Base-by-base conservation (phyloP, 2,888 invertebrate genomes). In the Odontothrips loti region DNA sequence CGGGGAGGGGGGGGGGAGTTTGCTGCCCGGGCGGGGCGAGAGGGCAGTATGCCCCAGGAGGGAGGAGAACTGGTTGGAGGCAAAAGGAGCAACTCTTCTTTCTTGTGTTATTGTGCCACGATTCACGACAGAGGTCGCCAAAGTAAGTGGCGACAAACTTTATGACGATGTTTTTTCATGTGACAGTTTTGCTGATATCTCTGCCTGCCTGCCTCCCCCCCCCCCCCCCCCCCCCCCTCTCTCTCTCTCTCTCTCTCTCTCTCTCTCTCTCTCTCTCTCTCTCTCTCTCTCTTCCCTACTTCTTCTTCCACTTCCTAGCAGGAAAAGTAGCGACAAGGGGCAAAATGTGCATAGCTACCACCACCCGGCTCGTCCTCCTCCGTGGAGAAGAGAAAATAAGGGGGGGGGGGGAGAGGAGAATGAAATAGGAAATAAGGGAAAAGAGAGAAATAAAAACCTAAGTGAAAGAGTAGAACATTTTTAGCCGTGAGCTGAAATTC, bases 151-250 rank as follows among this genome's bases (percentile, higher is more conserved):
- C 68, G 68, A 23, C 68, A 20, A 68, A 68, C 68, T 68, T 68
- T 68, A 68, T 68, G 68, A 68, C 68, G 23, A 68, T 68, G 68
- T 68, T 68, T 68, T 68, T 68, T 68, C 68, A 68, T 68, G 68
- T 68, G 68, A 68, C 68, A 68, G 68, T 68, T 43, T 68, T 68
- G 68, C 68, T 68, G 68, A 68, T 68, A 68, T 68, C 68, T 68
- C 11, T 51, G 12, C 51, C 51, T 15, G 48, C 48, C n/a, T 48
- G 48, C 15, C 48, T 15, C 48, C 48, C 48, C 15, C 48, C 48
- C 48, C 15, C 48, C 10, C 48, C 9, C 9, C 48, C 48, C 48
- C 48, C 15, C 15, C 15, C 10, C 48, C 15, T 48, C 48, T 15
- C 48, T 48, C 48, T n/a, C n/a, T n/a, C n/a, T n/a, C n/a, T n/a